Evolutionary conservation across 2,113 vertebrate genomes (phyloP).

Genomic region (Elachura formosa): DNA sequence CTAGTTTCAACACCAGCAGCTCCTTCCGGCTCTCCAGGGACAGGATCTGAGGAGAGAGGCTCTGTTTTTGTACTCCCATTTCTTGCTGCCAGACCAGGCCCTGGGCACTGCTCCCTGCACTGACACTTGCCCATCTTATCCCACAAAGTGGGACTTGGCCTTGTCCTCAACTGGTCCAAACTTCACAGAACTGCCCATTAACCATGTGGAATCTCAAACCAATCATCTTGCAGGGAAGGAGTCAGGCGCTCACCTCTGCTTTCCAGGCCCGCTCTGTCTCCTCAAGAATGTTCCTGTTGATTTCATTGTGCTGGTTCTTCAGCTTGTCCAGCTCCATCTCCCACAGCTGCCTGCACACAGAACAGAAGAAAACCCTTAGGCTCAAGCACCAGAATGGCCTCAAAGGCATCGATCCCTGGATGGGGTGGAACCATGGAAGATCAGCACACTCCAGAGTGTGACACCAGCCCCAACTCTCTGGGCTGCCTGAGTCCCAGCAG

Average conservation of each 20-base stretch:
- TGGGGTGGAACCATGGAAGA: neutral
- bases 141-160: neutral
- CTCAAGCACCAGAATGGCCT: fast-evolving
- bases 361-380: neutral
- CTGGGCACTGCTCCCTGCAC: neutral
- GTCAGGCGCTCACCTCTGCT: conserved; percentile 69
- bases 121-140: too few relatives aligned
- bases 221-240: neutral
- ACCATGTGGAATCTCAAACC: fast-evolving
- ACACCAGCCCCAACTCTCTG: neutral
- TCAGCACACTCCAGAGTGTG: fast-evolving
- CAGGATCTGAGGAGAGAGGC: conserved; percentile 66
- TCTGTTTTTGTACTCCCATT: neutral
- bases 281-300: conserved; percentile 73
- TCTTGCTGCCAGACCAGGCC: neutral
- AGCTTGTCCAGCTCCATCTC: conserved; percentile 80
- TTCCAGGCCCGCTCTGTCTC: conserved; percentile 76
- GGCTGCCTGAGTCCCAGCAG: neutral
- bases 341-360: conserved; percentile 73
- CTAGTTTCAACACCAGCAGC: conserved; percentile 77
- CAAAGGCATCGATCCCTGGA: neutral
- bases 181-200: neutral
- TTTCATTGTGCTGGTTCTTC: conserved; percentile 76
- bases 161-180: neutral
- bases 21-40: conserved; percentile 85